Base-by-base conservation (phyloP, 1,140 invertebrate genomes). In the Bombus sibiricus region DNA sequence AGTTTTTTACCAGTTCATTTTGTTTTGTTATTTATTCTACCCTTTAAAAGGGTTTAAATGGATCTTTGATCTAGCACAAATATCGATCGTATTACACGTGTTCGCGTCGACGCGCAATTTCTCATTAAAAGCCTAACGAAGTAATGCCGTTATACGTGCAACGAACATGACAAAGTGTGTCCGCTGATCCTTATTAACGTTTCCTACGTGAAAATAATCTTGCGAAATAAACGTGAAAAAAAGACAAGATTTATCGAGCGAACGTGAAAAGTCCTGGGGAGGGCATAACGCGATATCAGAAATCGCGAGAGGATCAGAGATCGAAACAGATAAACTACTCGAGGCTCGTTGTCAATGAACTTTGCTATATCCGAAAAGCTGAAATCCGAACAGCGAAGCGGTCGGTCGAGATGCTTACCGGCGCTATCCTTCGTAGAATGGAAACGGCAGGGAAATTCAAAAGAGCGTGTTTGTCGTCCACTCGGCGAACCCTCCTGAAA, bases 381-480 rank as follows among this genome's bases (percentile, higher is more conserved):
- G 77, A 66, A 83, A 83, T 88, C 88, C 81, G 86, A 88, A 88
- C 80, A 90, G 80, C 75, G 72, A 77, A 85, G 79, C 79, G 79
- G 78, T 87, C 74, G 25, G 75, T 64, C 76, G 74, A n/a, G 62
- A 66, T 79, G 85, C 86, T 89, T 81, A 79, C 73, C 43, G 69
- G 81, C 66, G 64, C 83, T 75, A 83, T 90, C 90, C 85, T 81
- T 43, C 76, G 77, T 62, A 62, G 89, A 86, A 90, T 78, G 72
- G 83, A 71, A 68, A 88, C 79, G 64, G 71, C 64, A 22, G 59
- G 85, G 86, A 86, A 80, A 93, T 91, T 90, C 89, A 90, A 92
- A 91, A 90, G 91, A 86, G 73, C 81, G 91, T 94, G 91, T 93
- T 93, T 93, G 92, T 90, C 87, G 88, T 93, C 91, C 92, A 91